These are phyloP conservation scores for Halotydeus destructor DNA, from an alignment of 1,140 invertebrate genomes.

Conservation along the genomic window DNA sequence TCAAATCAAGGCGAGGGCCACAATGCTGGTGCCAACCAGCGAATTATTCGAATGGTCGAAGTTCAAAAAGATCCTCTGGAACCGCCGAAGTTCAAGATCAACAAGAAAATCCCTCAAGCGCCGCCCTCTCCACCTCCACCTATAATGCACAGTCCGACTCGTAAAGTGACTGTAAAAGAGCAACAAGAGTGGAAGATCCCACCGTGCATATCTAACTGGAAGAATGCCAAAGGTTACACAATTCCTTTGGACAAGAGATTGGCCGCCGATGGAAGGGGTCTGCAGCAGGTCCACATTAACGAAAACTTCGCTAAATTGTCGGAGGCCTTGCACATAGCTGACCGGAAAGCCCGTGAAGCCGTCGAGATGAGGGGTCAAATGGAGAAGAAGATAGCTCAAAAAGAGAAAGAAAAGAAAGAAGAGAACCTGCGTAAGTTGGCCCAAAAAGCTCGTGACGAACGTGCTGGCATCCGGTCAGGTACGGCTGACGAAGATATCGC, in stretches of 20 bases:
- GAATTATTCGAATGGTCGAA: constrained; percentile 90
- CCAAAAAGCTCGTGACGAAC: constrained; percentile 80
- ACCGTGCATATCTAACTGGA: constrained; percentile 99
- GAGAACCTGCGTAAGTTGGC: constrained; percentile 77
- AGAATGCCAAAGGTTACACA: constrained; percentile 96
- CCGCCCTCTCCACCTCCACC: constrained; percentile 93
- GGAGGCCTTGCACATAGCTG: constrained; percentile 91
- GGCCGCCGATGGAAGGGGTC: constrained; percentile 86
- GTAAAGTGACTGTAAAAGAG: constrained; percentile 92
- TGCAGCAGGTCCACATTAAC: constrained; percentile 93
- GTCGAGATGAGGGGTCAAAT: constrained; percentile 88
- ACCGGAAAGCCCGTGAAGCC: constrained; percentile 77
- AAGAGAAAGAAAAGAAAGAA: constrained; percentile 97
- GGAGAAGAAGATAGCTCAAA: constrained; percentile 87
- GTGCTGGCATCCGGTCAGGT: constrained; percentile 48
- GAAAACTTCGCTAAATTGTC: constrained; percentile 98
- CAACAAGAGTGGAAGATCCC: constrained; percentile 99
- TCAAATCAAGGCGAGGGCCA: constrained; percentile 85
- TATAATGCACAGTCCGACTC: constrained; percentile 89
- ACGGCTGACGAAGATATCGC: constrained; percentile 45
- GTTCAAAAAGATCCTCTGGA: constrained; percentile 94
- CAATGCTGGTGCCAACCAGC: constrained; percentile 90
- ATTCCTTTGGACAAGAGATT: constrained; percentile 94
- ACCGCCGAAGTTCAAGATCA: constrained; percentile 77
- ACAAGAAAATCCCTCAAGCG: constrained; percentile 53